Evolutionary conservation across 2,113 vertebrate species (phyloP), one percentile per base, ranked within the genome.

Genomic region (Cacatua alba): DNA sequence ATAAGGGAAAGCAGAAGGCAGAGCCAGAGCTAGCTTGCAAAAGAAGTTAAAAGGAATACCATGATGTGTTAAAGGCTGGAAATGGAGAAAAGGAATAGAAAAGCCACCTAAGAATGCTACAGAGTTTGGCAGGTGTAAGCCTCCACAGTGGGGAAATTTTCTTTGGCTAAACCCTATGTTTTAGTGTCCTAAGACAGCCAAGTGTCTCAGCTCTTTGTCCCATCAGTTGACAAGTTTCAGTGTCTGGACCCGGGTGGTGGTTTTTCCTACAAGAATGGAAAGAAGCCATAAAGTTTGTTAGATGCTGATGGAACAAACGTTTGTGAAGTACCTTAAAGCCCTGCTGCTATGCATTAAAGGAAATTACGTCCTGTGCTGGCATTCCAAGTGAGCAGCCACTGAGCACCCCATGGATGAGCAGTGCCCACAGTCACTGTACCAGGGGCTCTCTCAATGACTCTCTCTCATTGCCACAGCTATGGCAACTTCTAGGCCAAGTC

Each of bases 1-100:
- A 71, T 55, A 76, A 63, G 55, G 74, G 86, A 75, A 95, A 95
- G 95, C 83, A 0, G 3, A 86, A 90, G 88, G 95, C 88, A 94
- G 90, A 94, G 95, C 84, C 92, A 97, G 82, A 94, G 92, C 93
- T 94, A 97, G 81, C 95, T 94, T 97, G 92, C 91, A 91, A 82
- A 89, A 87, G 94, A 93, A 85, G 83, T 93, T 77, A 95, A 94
- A 89, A 94, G 87, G 86, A 96, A 89, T 49, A 90, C 88, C 85
- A 88, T 78, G 92, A 76, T 21, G 19, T 3, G 43, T 55, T 69
- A 92, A 94, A 97, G 84, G 88, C 49, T 95, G 93, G 88, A 96
- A 97, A 80, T 41, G 76, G 67, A 96, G 53, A 71, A 76, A 57
- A 92, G 67, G 55, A 57, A 93, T 1, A 93, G 97, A 89, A 80